phyloP scores from a whole-genome alignment of 92 coral and sea anemone genomes.

The Ricordea florida region DNA sequence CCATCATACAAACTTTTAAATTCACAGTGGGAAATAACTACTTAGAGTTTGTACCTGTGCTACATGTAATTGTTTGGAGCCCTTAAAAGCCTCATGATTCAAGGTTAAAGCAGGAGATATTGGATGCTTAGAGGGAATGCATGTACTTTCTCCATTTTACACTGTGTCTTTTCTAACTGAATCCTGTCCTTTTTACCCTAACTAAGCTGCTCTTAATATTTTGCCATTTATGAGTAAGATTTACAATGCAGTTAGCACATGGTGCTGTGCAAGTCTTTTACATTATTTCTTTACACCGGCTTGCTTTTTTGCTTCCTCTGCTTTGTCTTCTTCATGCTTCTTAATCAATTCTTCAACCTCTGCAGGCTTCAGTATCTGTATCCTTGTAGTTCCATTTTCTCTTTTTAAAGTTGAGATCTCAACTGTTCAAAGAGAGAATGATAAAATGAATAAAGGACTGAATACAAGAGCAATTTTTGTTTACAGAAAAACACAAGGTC shows the following conservation, averaged over 20 bases:
- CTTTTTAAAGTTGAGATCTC: slow-evolving; percentile 95
- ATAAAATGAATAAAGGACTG: neutral
- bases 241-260: neutral
- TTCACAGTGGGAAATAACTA: no score
- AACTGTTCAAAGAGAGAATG: slow-evolving; percentile 47
- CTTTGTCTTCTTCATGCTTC: slow-evolving; percentile 80
- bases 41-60: no score
- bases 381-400: slow-evolving; percentile 72
- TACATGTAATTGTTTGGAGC: no score
- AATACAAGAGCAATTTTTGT: neutral
- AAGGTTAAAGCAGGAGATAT: no score
- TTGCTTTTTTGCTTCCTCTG: slow-evolving; percentile 83
- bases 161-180: neutral
- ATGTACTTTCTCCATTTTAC: neutral
- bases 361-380: slow-evolving; percentile 72
- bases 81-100: no score
- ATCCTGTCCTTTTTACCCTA: no score
- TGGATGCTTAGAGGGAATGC: no score
- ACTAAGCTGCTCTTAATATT: neutral
- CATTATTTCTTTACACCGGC: slow-evolving; percentile 54
- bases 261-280: neutral
- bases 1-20: no score
- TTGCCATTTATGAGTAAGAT: neutral
- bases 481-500: neutral
- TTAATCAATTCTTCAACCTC: slow-evolving; percentile 82